Evolutionary conservation across 2,113 vertebrate genomes (phyloP).

Genomic region (Verasper variegatus): DNA sequence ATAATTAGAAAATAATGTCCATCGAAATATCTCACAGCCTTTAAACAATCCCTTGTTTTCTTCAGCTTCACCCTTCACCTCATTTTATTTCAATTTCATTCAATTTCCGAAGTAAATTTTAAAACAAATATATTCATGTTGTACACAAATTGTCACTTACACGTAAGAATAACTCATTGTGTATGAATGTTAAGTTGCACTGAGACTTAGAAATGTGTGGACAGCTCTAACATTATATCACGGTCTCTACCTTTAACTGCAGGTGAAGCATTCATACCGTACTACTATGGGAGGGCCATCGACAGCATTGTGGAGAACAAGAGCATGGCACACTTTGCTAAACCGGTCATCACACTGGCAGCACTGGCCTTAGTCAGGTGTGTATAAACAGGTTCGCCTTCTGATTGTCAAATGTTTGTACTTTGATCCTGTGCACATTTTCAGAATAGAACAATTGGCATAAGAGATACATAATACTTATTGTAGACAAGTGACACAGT

Average conservation of each 20-base stretch:
- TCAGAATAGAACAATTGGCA: neutral
- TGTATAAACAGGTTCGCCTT: conserved; percentile 53
- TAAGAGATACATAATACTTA: neutral
- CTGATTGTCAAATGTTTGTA: neutral
- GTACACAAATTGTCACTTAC: too few species aligned
- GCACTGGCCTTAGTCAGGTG: conserved; percentile 90
- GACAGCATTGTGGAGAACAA: conserved; percentile 92
- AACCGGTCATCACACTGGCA: conserved; percentile 81
- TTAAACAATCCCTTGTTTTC: too few species aligned
- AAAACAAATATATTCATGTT: too few species aligned
- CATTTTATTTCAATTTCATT: too few species aligned
- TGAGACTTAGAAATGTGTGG: neutral
- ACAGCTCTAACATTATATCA: neutral
- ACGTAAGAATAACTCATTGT: too few species aligned
- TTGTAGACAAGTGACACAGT: neutral
- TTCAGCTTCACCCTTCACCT: too few species aligned
- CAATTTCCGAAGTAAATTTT: too few species aligned
- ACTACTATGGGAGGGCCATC: conserved; percentile 90
- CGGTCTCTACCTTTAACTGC: neutral
- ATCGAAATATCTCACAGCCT: too few species aligned
- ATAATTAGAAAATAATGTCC: too few species aligned
- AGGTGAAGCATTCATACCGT: conserved; percentile 95
- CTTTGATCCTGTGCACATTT: neutral
- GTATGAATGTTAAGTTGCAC: neutral
- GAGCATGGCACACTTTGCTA: conserved; percentile 90